Evolutionary conservation across 1,140 invertebrate species (phyloP).

Genomic region (Trachymyrmex cornetzi): DNA sequence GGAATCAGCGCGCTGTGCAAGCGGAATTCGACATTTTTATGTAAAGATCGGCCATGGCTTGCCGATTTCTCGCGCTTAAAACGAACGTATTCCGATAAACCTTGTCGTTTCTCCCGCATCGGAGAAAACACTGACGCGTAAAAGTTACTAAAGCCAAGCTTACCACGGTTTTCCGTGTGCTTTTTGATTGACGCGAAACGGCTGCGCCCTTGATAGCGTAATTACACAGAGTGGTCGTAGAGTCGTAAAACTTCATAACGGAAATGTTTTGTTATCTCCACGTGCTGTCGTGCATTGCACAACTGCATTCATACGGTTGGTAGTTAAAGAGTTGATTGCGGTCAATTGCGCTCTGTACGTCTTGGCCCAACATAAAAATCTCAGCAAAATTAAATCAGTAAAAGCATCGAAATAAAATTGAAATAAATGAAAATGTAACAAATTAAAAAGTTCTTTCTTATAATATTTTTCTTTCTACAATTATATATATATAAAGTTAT

Average conservation of each 20-base stretch:
- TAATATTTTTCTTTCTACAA: neutral
- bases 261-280: constrained; percentile 46
- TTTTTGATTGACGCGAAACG: constrained; percentile 42
- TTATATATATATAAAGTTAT: too few species aligned
- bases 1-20: constrained; percentile 58
- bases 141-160: constrained; percentile 24
- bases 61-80: constrained; percentile 56
- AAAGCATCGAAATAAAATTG: neutral
- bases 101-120: constrained; percentile 25
- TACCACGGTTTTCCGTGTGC: neutral
- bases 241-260: constrained; percentile 36
- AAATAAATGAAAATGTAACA: neutral
- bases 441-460: neutral
- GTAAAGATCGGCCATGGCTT: constrained; percentile 29
- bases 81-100: constrained; percentile 41
- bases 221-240: constrained; percentile 16
- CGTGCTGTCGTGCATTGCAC: neutral
- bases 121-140: neutral
- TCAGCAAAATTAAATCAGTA: neutral
- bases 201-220: constrained; percentile 10
- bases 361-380: constrained; percentile 3
- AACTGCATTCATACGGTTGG: neutral
- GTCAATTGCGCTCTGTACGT: neutral
- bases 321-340: constrained; percentile 38
- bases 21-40: constrained; percentile 61